Base-by-base conservation (phyloP, 1,140 invertebrate species). In the Coenobita brevimanus region DNA sequence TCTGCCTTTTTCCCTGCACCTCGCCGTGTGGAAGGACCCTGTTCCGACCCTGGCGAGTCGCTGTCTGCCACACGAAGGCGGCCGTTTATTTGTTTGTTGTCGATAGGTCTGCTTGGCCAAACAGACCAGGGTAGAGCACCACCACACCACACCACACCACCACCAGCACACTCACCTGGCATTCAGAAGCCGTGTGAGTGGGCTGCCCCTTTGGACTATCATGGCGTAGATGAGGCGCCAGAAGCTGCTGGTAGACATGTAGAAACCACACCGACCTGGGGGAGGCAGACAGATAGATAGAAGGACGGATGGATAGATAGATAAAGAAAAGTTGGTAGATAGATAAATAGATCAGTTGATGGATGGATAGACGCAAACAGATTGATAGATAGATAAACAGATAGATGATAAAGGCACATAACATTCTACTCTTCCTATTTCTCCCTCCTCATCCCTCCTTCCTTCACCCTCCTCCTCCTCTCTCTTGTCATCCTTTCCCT, bases 171-270 rank as follows among this genome's bases (percentile, higher is more conserved):
- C 36, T 79, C 15, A 78, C 83, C 83, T 86, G 17, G 46, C 73
- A 17, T 69, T 67, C 0, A 86, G 24, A 3, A 86, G 54, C 6
- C 79, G 69, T 21, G 43, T 30, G 8, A 86, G 41, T 10, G 73
- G 83, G 21, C 83, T 86, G 1, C 57, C 60, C 15, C 27, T 36
- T 6, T 78, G 71, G 13, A 86, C 83, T 21, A 86, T 75, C 83
- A 86, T 86, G 1, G 73, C 73, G 38, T 86, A 78, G 54, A 86
- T 86, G 8, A 86, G 57, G 6, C 60, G 17, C 83, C 83, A 86
- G 27, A 86, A 86, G 62, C 69, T 86, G 2, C 33, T 54, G 0
- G 83, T 86, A 3, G 83, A 86, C 83, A 86, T 86, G 38, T 86
- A 86, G 46, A 86, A 86, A 27, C 54, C 38, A 36, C 83, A 86